Percentiles rank a stretch among this genome's conserved stretches.
These are phyloP conservation scores for Lagocephalus sceleratus DNA, from an alignment of 2,797 vertebrate species.

Conservation along the genomic window DNA sequence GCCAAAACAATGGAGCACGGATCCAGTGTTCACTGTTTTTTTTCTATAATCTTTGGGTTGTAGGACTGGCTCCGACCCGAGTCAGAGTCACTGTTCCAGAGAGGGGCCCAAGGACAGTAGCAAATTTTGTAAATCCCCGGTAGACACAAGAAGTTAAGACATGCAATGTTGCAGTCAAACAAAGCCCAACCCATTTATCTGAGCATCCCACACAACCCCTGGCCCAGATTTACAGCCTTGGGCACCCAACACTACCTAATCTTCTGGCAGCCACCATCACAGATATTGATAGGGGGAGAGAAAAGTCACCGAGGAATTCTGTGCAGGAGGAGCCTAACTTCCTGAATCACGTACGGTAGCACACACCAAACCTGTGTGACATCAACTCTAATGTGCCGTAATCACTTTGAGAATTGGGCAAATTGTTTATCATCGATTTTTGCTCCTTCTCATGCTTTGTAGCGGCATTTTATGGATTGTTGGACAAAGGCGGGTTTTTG, in stretches of 20 bases:
- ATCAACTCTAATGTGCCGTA: conserved; percentile 32
- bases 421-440: conserved; percentile 59
- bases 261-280: conserved; percentile 60
- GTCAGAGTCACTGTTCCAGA: conserved; percentile 60
- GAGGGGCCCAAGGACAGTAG: conserved; percentile 71
- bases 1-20: conserved; percentile 49
- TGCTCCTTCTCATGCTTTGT: conserved; percentile 29
- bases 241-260: conserved; percentile 70
- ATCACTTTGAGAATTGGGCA: conserved; percentile 46
- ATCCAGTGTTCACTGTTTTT: conserved; percentile 58
- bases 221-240: conserved; percentile 72
- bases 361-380: conserved; percentile 19
- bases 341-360: conserved; percentile 36
- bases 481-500: conserved; percentile 68
- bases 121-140: conserved; percentile 70
- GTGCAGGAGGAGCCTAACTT: conserved; percentile 33
- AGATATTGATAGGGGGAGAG: conserved; percentile 68
- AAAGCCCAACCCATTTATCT: conserved; percentile 76
- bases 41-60: conserved; percentile 70
- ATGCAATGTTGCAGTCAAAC: conserved; percentile 74
- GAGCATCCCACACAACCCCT: conserved; percentile 76
- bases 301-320: conserved; percentile 62
- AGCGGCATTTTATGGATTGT: conserved; percentile 64
- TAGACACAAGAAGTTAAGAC: conserved; percentile 76
- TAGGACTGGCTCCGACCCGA: conserved; percentile 65